Evolutionary conservation across 2,888 invertebrate species (phyloP), one percentile per base, ranked within the genome.

Genomic region (Homarus gammarus): DNA sequence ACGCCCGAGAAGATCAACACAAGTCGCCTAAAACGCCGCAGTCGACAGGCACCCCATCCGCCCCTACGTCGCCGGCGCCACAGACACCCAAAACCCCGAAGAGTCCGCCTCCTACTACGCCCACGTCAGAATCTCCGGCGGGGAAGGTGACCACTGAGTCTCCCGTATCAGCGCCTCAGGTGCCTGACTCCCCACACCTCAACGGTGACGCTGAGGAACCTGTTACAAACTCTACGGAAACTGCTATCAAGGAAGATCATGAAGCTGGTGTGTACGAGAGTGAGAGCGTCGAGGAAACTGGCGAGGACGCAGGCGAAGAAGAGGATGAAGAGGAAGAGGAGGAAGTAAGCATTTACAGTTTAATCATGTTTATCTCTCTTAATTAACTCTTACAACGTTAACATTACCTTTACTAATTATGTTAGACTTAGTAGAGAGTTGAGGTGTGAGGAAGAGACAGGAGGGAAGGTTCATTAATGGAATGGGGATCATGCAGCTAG

Each of bases 321-420:
- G 91, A 91, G 33, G 85, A 82, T 1, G 89, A 78, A 15, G 84
- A 84, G 72, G 85, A 82, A 36, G 84, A 78, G 51, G 84, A 84
- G 12, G 90, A 87, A 77, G 84, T 87, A n/a, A 36, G 79, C 27
- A 33, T 1, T 51, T 31, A 12, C 22, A 44, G 5, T 1, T 44
- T n/a, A 0, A 10, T 27, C 44, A 10, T 40, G 56, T 56, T 18
- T 18, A 22, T 56, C 8, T 18, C 12, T 49, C 44, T 49, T 10
- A n/a, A n/a, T n/a, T n/a, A n/a, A n/a, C n/a, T n/a, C n/a, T n/a
- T n/a, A n/a, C n/a, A n/a, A n/a, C n/a, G n/a, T n/a, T n/a, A n/a
- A n/a, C n/a, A n/a, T n/a, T n/a, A n/a, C n/a, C n/a, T n/a, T n/a
- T n/a, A n/a, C n/a, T n/a, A n/a, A n/a, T n/a, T n/a, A n/a, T n/a